phyloP scores from a whole-genome alignment of 2,888 invertebrate genomes.

The Orthosia incerta region DNA sequence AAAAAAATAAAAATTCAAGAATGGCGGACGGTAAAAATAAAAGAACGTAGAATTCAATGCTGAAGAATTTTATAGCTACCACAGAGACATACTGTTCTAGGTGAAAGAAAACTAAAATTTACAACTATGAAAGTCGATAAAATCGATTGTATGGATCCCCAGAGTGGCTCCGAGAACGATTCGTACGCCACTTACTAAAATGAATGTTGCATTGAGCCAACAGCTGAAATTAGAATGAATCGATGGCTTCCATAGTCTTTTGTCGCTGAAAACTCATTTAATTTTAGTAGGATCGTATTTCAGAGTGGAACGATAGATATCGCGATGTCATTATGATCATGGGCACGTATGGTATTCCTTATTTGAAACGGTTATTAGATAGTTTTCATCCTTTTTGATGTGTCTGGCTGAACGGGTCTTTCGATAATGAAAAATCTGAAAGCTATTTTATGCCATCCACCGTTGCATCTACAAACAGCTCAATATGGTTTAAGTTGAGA shows the following conservation, averaged over 20 bases:
- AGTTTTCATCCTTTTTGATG: neutral
- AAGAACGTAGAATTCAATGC: slow-evolving; percentile 51
- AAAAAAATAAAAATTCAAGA: slow-evolving; percentile 22
- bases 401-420: neutral
- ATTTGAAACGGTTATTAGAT: slow-evolving; percentile 2
- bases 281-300: slow-evolving; percentile 46
- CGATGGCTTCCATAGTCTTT: slow-evolving; percentile 52
- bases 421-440: neutral
- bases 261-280: slow-evolving; percentile 54
- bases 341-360: neutral
- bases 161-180: slow-evolving; percentile 65
- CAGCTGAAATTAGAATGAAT: slow-evolving; percentile 71
- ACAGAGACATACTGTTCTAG: slow-evolving; percentile 56
- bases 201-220: slow-evolving; percentile 73
- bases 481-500: neutral
- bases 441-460: neutral
- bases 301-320: slow-evolving; percentile 19
- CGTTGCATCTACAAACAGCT: neutral
- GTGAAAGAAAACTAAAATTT: slow-evolving; percentile 74
- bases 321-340: slow-evolving; percentile 14
- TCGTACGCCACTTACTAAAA: slow-evolving; percentile 74
- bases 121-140: slow-evolving; percentile 75
- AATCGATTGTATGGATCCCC: slow-evolving; percentile 77
- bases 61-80: slow-evolving; percentile 56
- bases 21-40: slow-evolving; percentile 36